Base-by-base conservation (phyloP, 2,888 invertebrate genomes). In the Xylocampa areola region DNA sequence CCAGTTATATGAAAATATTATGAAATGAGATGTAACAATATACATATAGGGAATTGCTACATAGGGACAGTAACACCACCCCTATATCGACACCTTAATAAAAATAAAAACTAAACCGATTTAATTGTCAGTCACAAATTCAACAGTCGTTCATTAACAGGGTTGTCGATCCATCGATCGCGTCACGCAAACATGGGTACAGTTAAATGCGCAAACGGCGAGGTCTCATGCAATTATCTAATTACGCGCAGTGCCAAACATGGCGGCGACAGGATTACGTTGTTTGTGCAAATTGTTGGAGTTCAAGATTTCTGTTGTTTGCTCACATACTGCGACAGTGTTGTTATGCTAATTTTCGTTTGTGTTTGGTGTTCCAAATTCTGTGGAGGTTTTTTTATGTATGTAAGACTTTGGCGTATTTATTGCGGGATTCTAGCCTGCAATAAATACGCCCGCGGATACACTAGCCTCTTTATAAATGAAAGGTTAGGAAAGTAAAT, bases 221-320 rank as follows among this genome's bases (percentile, higher is more conserved):
- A 47, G 66, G 50, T 82, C 80, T 82, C 82, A 84, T 86, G 84
- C 88, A 89, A 89, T 89, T 88, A 89, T 87, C 85, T 88, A 89
- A 90, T 90, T 89, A 88, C 70, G 77, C 78, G 79, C 80, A 73
- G 36, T 36, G 47, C 66, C 73, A 76, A 78, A 81, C 80, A 74
- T 79, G 79, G 76, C 68, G 79, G 80, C 79, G 50, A 37, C 83
- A 74, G 81, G 81, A 85, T 86, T 74, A 73, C 84, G 79, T 66
- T 89, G 87, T 89, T 89, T 89, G 84, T 73, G 69, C 81, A 88
- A 89, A 86, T 87, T 83, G 87, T 86, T 85, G 74, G 79, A 85
- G 85, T 85, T 85, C 63, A 76, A 88, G 87, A 87, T 84, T 73
- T 63, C 68, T 69, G 51, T 50, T 76, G 73, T 77, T 76, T 65